Evolutionary conservation across 1,140 invertebrate species (phyloP).

Genomic region (Physella acuta): DNA sequence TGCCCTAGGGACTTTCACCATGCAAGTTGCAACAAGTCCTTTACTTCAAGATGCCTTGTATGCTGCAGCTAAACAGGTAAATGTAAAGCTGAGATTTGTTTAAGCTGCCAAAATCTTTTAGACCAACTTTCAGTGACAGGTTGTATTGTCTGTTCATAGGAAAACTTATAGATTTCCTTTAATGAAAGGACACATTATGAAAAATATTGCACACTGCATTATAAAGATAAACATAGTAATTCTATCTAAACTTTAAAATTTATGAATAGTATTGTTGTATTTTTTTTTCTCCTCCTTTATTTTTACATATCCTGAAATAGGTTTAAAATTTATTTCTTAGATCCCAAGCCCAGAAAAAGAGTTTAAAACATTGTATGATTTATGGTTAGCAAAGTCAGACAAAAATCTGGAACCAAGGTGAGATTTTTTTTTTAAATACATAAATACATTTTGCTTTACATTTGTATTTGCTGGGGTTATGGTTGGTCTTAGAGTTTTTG

Average conservation of each 20-base stretch:
- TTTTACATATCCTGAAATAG: background rate
- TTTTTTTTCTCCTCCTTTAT: no score
- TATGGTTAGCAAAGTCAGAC: constrained; percentile 11
- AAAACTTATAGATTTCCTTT: background rate
- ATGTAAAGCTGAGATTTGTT: no score
- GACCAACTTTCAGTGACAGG: background rate
- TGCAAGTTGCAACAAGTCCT: constrained; percentile 43
- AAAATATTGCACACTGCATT: no score
- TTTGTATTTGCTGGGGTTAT: no score
- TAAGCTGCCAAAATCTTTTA: background rate
- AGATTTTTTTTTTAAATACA: background rate
- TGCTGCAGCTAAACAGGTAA: constrained; percentile 46
- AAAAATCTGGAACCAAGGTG: constrained; percentile 2
- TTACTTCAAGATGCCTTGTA: constrained; percentile 47
- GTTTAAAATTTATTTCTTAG: background rate
- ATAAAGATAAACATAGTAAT: no score
- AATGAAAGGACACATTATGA: background rate
- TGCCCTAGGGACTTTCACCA: constrained; percentile 40
- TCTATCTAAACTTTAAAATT: no score
- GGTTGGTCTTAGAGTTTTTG: no score
- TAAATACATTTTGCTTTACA: no score
- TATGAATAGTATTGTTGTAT: no score
- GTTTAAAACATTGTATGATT: constrained; percentile 10
- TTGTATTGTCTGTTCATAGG: background rate
- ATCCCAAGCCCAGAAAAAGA: constrained; percentile 11